Percentiles rank a stretch among this genome's conserved stretches.
Evolutionary conservation across 64 coral and sea anemone species (phyloP).

Genomic region (Montipora foliosa): DNA sequence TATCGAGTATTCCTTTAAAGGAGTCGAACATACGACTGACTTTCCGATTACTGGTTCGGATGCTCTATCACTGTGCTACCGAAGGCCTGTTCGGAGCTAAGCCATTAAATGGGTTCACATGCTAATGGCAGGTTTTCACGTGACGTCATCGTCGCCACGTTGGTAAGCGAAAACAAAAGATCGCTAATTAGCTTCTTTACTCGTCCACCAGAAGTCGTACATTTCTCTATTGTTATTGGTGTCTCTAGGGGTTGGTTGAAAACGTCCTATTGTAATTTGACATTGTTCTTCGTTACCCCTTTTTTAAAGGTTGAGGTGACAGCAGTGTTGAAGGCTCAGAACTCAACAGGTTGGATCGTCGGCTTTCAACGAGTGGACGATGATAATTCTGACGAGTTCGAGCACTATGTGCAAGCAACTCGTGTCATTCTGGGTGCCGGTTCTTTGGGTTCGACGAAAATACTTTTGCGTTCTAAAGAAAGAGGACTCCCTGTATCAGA

Average conservation of each 20-base stretch:
- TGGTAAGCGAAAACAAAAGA: no score
- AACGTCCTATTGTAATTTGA: not conserved
- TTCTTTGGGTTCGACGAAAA: constrained; percentile 45
- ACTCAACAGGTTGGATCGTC: constrained; percentile 40
- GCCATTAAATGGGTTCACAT: no score
- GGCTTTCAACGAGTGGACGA: constrained; percentile 6
- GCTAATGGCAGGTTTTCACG: no score
- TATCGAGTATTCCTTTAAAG: no score
- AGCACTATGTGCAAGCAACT: not conserved
- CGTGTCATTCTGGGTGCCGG: constrained; percentile 58
- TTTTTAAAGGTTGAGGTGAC: constrained; percentile 24
- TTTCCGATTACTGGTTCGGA: no score
- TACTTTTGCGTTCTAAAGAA: constrained; percentile 58
- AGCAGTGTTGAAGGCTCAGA: not conserved
- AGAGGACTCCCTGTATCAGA: constrained; percentile 33
- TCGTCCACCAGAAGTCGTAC: not conserved
- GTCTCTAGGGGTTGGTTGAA: no score
- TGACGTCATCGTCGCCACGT: no score
- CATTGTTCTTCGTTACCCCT: not conserved
- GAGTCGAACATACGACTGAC: no score
- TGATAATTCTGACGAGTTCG: not conserved
- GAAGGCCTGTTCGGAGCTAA: no score
- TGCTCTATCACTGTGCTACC: no score
- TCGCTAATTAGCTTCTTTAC: not conserved
- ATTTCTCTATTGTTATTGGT: no score